phyloP scores from a whole-genome alignment of 2,888 invertebrate genomes.

The Plutella xylostella region DNA sequence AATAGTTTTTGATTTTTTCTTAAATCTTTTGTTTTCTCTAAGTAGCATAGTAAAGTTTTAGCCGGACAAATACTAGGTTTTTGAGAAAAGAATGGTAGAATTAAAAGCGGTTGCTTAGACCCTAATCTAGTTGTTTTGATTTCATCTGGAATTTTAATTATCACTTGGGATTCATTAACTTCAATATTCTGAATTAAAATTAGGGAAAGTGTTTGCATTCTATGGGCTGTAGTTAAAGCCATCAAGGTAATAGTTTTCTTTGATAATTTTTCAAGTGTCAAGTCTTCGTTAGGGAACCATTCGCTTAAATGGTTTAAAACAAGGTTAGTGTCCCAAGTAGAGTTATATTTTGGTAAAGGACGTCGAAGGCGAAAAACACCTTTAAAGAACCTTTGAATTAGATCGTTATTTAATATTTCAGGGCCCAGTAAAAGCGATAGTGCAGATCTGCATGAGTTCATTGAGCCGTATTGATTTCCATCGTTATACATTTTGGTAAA shows the following conservation, averaged over 20 bases:
- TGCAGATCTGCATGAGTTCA: constrained; percentile 1
- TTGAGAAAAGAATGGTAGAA: constrained; percentile 2
- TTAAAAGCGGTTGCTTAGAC: constrained; percentile 5
- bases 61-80: constrained; percentile 15
- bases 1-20: no score
- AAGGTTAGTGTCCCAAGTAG: background rate
- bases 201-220: constrained; percentile 6
- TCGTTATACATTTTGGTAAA: background rate
- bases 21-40: no score
- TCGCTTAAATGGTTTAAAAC: background rate
- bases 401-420: background rate
- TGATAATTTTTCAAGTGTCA: constrained; percentile 1
- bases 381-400: constrained; percentile 1
- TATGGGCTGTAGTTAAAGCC: constrained; percentile 6
- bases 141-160: constrained; percentile 9
- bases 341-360: background rate
- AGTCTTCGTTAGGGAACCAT: constrained; percentile 1
- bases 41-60: no score
- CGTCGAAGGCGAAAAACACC: background rate
- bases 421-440: background rate
- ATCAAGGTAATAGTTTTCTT: constrained; percentile 6
- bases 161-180: background rate
- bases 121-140: constrained; percentile 12
- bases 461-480: background rate
- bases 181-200: constrained; percentile 4